A percentile compares a stretch with the other conserved stretches of the same genome.
These are phyloP conservation scores for Grammomys dolichurus DNA, from an alignment of 2,113 vertebrate species.

Conservation along the genomic window DNA sequence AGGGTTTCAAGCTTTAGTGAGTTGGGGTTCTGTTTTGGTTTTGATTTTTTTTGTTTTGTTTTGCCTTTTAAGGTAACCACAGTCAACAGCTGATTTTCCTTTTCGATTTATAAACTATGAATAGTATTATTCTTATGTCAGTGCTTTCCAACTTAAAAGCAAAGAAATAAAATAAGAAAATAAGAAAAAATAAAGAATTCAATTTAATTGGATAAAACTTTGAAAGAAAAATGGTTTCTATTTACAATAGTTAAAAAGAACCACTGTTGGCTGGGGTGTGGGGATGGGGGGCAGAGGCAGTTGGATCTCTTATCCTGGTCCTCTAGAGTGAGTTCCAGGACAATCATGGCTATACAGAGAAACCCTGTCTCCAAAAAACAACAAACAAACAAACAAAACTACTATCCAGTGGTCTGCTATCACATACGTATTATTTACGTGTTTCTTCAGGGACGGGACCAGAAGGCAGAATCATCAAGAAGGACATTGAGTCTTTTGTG, in stretches of 20 bases:
- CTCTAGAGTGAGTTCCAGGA: neutral
- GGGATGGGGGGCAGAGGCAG: neutral
- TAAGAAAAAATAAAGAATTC: neutral
- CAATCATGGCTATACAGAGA: neutral
- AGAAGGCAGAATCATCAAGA: slow-evolving; percentile 96
- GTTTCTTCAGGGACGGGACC: slow-evolving; percentile 92
- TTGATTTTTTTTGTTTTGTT: neutral
- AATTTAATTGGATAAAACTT: slow-evolving; percentile 25
- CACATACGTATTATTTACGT: neutral
- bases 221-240: neutral
- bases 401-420: neutral
- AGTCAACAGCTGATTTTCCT: neutral
- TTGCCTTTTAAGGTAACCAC: neutral
- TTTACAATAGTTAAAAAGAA: slow-evolving; percentile 12
- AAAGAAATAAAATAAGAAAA: slow-evolving; percentile 35
- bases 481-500: slow-evolving; percentile 96
- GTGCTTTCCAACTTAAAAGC: slow-evolving; percentile 37
- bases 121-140: slow-evolving; percentile 28
- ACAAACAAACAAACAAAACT: neutral
- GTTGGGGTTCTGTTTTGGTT: neutral
- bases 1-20: slow-evolving; percentile 1
- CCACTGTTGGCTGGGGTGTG: neutral
- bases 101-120: neutral
- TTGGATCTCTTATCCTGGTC: neutral
- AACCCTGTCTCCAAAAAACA: neutral